Evolutionary conservation across 2,113 vertebrate genomes (phyloP).

Genomic region (Oreochromis spilurus): DNA sequence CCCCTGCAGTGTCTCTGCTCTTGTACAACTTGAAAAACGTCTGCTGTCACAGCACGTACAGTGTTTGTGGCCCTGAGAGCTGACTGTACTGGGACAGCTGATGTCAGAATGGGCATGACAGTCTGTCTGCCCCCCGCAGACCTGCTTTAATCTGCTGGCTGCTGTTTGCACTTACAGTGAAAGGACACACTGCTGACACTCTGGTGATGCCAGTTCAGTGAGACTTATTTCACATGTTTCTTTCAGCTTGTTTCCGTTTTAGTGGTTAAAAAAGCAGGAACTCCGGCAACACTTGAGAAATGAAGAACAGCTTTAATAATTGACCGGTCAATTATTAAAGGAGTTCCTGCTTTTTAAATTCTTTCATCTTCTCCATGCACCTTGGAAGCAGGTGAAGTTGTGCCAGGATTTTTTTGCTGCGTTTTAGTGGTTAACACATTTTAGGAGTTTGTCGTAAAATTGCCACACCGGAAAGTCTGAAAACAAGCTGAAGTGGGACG

Average conservation of each 20-base stretch:
- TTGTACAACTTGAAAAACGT: background rate
- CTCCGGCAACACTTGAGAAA: too few relatives aligned
- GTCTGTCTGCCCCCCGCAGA: background rate
- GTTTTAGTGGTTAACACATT: background rate
- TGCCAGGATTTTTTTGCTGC: background rate
- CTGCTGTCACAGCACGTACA: background rate
- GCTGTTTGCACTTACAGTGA: background rate
- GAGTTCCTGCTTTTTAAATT: too few relatives aligned
- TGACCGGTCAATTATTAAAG: too few relatives aligned
- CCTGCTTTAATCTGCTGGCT: background rate
- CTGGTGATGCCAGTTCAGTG: background rate
- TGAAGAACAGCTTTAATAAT: too few relatives aligned
- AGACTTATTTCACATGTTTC: background rate
- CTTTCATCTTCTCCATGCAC: too few relatives aligned
- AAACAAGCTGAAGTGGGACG: background rate
- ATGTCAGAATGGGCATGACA: background rate
- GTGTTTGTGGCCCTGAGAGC: background rate
- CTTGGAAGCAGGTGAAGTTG: too few relatives aligned
- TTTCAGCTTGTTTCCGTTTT: background rate
- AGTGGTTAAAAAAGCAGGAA: background rate
- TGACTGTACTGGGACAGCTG: background rate
- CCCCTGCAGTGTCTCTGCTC: background rate
- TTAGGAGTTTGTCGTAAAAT: background rate
- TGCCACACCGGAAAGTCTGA: background rate
- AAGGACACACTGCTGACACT: rapidly evolving